Base-by-base conservation (phyloP, 2,888 invertebrate species). In the Conchocele bisecta region DNA sequence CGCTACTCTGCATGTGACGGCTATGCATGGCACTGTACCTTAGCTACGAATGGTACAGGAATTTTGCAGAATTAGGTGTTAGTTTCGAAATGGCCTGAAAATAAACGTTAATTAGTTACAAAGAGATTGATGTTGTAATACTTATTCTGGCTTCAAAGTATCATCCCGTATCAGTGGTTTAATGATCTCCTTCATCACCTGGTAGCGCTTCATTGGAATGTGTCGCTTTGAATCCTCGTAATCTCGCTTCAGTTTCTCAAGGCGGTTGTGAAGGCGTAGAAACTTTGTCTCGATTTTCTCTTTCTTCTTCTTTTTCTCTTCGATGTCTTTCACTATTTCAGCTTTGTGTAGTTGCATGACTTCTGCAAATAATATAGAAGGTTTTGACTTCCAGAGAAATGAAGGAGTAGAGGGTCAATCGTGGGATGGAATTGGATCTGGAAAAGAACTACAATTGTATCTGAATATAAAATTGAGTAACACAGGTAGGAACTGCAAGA, bases 111-210 rank as follows among this genome's bases (percentile, higher is more conserved):
- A n/a, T n/a, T n/a, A n/a, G n/a, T n/a, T n/a, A n/a, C n/a, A n/a
- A n/a, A n/a, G n/a, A n/a, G n/a, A n/a, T n/a, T n/a, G n/a, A n/a
- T n/a, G n/a, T n/a, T n/a, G n/a, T n/a, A n/a, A n/a, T n/a, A n/a
- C n/a, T n/a, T n/a, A 20, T 28, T 51, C 51, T 5, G 51, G 51
- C 51, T 60, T 77, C 6, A 77, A 39, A 0, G 56, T 46, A 2
- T 77, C 77, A 59, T 77, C 77, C 26, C 77, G 48, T 15, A 77
- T 77, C n/a, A 77, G 41, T 9, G 73, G 77, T 48, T 98, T 98
- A 89, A 98, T 98, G 97, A 98, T 97, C 91, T 97, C 97, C 92
- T 98, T 98, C 84, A 98, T 94, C 94, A 98, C 96, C 66, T 96
- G 95, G 93, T 98, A 98, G 54, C 98, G 95, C 28, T 97, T 96